A percentile compares a stretch with the other conserved stretches of the same genome.
Evolutionary conservation across 2,888 invertebrate genomes (phyloP).

Genomic region (Xestia sexstrigata): DNA sequence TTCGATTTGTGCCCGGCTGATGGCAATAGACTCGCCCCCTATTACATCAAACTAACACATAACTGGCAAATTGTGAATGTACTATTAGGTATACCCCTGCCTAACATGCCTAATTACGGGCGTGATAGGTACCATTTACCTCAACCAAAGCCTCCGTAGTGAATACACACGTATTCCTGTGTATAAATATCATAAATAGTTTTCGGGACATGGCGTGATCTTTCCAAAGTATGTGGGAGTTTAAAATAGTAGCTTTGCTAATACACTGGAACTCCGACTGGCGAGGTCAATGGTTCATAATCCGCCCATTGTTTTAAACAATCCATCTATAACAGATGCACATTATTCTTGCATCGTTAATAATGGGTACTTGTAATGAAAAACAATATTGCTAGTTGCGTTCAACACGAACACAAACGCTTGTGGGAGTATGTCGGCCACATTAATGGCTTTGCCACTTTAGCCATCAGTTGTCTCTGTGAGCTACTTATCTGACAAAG

Average conservation of each 20-base stretch:
- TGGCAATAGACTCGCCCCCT: no score
- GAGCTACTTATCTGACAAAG: neutral
- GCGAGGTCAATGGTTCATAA: conserved; percentile 4
- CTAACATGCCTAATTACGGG: no score
- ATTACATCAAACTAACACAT: no score
- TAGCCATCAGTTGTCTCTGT: neutral
- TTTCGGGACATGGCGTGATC: neutral
- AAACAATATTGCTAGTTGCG: neutral
- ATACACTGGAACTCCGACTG: no score
- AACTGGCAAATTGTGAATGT: no score
- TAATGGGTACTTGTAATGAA: neutral
- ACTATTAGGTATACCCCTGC: no score
- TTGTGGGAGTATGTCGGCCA: neutral
- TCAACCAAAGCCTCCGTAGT: neutral
- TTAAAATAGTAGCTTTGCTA: neutral
- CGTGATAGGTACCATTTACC: neutral
- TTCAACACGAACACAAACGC: neutral
- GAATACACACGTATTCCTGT: neutral
- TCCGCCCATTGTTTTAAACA: neutral
- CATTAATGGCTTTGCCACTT: neutral
- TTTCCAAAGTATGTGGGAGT: conserved; percentile 20
- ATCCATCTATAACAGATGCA: neutral
- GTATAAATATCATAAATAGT: neutral
- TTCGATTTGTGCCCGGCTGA: no score
- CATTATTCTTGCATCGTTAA: neutral